These are phyloP conservation scores for Leptinotarsa defecta DNA, from an alignment of 1,140 invertebrate species.

Conservation along the genomic window DNA sequence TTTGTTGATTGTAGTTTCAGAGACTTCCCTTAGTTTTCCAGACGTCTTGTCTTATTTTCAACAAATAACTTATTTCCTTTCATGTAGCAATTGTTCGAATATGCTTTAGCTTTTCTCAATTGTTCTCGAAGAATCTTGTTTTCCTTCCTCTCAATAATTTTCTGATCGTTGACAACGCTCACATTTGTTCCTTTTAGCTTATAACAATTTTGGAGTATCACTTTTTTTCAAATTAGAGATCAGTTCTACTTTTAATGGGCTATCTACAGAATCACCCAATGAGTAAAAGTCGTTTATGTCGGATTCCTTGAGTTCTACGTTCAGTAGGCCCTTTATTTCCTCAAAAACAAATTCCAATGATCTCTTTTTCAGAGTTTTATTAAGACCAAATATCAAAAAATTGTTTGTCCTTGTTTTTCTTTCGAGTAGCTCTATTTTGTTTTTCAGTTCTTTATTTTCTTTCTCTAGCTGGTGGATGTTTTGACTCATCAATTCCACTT, in stretches of 20 bases:
- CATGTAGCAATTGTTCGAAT: neutral
- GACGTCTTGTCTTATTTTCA: neutral
- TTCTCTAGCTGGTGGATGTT: constrained; percentile 3
- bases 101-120: constrained; percentile 4
- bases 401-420: neutral
- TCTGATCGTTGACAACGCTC: neutral
- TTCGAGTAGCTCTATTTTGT: neutral
- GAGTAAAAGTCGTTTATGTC: neutral
- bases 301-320: constrained; percentile 4
- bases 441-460: neutral
- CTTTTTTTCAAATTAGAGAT: constrained; percentile 9
- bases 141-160: neutral
- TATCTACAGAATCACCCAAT: neutral
- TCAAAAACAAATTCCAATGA: neutral
- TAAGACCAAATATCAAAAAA: neutral
- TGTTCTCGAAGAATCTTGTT: neutral
- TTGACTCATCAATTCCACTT: neutral
- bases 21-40: neutral
- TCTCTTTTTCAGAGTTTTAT: constrained; percentile 3
- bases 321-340: neutral
- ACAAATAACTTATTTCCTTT: neutral
- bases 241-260: neutral
- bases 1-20: neutral
- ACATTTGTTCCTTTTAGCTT: neutral
- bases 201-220: constrained; percentile 8